Conservation (phyloP, 2,797 vertebrate species). For the Ceyx erithaca region DNA sequence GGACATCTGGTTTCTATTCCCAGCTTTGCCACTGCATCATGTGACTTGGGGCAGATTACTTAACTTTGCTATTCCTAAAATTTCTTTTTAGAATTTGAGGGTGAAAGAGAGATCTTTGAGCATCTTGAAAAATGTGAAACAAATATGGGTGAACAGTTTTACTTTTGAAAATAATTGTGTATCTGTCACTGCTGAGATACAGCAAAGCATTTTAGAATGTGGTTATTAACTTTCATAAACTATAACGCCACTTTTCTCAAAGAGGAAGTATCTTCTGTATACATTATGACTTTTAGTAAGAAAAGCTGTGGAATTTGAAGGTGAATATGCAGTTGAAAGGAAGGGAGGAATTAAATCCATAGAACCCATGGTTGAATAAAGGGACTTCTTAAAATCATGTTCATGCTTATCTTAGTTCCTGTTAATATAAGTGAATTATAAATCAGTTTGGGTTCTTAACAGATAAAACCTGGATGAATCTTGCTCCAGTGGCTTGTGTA, state of each 20-base stretch:
- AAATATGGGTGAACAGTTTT: not conserved
- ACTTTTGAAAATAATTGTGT: not conserved
- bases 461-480: not conserved
- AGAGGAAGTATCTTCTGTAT: not conserved
- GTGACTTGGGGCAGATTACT: slow-evolving; percentile 8
- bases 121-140: not conserved
- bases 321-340: not conserved
- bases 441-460: not conserved
- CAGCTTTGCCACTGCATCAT: slow-evolving; percentile 10
- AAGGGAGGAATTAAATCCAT: not conserved
- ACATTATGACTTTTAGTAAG: not conserved
- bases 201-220: not conserved
- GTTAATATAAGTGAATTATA: not conserved
- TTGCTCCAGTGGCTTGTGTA: not conserved
- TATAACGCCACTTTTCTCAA: not conserved
- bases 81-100: slow-evolving; percentile 3
- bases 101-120: not conserved
- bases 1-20: slow-evolving; percentile 71
- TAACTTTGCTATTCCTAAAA: not conserved
- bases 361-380: not conserved
- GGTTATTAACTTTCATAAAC: not conserved
- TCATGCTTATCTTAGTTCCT: not conserved
- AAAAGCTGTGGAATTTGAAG: not conserved
- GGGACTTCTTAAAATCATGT: not conserved
- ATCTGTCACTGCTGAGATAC: not conserved